Evolutionary conservation across 2,113 vertebrate species (phyloP).

Genomic region (Chloroceryle aenea): DNA sequence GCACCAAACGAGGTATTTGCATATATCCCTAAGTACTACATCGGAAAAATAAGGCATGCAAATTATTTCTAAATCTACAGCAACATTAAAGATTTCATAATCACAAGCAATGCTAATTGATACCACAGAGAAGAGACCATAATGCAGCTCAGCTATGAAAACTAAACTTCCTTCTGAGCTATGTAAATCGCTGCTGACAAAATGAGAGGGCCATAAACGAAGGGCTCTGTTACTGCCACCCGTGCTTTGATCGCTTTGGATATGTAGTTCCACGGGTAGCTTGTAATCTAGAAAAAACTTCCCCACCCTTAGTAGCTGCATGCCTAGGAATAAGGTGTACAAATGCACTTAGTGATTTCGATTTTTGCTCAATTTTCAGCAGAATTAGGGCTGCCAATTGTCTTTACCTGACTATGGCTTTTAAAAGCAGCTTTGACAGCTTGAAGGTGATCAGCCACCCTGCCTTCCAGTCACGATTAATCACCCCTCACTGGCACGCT

Average conservation of each 20-base stretch:
- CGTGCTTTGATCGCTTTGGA: neutral
- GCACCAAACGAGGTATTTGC: neutral
- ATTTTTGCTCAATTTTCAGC: neutral
- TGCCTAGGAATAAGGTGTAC: neutral
- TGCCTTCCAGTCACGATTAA: neutral
- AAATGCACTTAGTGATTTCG: rapidly evolving
- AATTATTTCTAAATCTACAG: neutral
- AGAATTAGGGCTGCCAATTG: neutral
- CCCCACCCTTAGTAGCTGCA: neutral
- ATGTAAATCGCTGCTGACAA: neutral
- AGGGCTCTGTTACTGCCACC: neutral
- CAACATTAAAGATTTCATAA: neutral
- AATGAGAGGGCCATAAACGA: neutral
- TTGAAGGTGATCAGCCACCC: neutral
- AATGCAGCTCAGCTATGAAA: neutral
- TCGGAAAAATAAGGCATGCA: neutral
- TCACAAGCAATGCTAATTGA: neutral
- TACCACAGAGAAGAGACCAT: neutral
- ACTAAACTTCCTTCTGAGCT: neutral
- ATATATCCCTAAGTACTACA: neutral
- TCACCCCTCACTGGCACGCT: neutral
- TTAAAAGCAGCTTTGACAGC: neutral
- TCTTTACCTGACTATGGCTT: neutral
- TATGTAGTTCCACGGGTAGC: neutral
- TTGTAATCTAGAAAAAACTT: neutral